Conservation (phyloP, 2,888 invertebrate genomes). For the Chaetogeoica ovagalla region DNA sequence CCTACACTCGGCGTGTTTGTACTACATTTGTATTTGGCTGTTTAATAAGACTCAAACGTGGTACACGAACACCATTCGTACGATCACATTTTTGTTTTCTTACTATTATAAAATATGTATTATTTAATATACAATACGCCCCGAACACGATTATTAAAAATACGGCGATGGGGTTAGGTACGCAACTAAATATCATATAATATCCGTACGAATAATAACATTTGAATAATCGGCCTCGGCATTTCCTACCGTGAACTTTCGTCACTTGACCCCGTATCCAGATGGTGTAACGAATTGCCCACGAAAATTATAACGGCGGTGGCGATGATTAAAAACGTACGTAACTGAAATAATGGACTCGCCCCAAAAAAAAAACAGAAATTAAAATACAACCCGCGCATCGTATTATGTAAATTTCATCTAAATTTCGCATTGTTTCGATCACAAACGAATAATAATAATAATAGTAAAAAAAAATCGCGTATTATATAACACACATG, state of each 20-base stretch:
- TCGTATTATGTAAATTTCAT: slow-evolving; percentile 8
- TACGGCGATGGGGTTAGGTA: neutral
- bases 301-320: neutral
- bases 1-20: neutral
- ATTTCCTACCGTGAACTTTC: neutral
- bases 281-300: neutral
- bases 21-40: neutral
- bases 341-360: neutral
- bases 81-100: neutral
- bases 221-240: too few relatives aligned
- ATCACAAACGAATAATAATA: neutral
- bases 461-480: slow-evolving; percentile 3
- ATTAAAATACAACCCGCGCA: neutral
- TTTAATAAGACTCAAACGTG: neutral
- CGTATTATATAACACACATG: neutral
- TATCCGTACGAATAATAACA: too few relatives aligned
- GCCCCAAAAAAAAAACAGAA: slow-evolving; percentile 16
- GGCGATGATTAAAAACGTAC: neutral
- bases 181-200: neutral
- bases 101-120: neutral
- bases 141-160: neutral
- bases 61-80: neutral
- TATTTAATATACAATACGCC: neutral
- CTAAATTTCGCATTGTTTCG: slow-evolving; percentile 20
- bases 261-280: neutral